phyloP scores from a whole-genome alignment of 2,113 vertebrate species.

The Zeus faber region DNA sequence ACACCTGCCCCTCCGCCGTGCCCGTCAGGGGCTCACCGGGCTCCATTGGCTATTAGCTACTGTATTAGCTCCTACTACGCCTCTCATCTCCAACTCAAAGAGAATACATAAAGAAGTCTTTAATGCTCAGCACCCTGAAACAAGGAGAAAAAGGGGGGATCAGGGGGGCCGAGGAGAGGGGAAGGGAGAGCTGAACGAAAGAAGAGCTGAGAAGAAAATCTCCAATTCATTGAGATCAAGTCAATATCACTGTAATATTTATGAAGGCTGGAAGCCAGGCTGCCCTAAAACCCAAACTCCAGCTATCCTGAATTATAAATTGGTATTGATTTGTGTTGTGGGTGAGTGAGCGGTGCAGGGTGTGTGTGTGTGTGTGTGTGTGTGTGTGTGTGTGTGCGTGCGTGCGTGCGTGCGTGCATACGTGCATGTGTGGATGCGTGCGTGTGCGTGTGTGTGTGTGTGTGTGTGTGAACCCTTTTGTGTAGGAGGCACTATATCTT shows the following conservation, averaged over 20 bases:
- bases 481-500: constrained; percentile 9
- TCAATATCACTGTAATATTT: constrained; percentile 84
- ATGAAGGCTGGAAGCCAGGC: constrained; percentile 79
- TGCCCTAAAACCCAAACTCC: constrained; percentile 80
- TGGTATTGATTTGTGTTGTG: constrained; percentile 78
- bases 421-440: constrained; percentile 12
- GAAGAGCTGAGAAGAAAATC: constrained; percentile 66
- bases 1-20: too few species aligned
- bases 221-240: constrained; percentile 79
- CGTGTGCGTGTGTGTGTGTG: constrained; percentile 16
- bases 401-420: constrained; percentile 23
- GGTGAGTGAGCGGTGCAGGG: constrained; percentile 51
- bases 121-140: constrained; percentile 49
- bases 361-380: constrained; percentile 35
- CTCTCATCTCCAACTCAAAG: constrained; percentile 60
- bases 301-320: constrained; percentile 82
- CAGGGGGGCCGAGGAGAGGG: not conserved
- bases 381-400: constrained; percentile 38
- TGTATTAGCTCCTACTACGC: constrained; percentile 53
- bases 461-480: not conserved
- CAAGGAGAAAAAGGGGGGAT: constrained; percentile 29
- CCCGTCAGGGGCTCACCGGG: too few species aligned
- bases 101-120: constrained; percentile 63
- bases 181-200: constrained; percentile 24
- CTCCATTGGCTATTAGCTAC: not conserved